These are phyloP conservation scores for Gavialis gangeticus DNA, from an alignment of 2,113 vertebrate genomes.

Conservation along the genomic window DNA sequence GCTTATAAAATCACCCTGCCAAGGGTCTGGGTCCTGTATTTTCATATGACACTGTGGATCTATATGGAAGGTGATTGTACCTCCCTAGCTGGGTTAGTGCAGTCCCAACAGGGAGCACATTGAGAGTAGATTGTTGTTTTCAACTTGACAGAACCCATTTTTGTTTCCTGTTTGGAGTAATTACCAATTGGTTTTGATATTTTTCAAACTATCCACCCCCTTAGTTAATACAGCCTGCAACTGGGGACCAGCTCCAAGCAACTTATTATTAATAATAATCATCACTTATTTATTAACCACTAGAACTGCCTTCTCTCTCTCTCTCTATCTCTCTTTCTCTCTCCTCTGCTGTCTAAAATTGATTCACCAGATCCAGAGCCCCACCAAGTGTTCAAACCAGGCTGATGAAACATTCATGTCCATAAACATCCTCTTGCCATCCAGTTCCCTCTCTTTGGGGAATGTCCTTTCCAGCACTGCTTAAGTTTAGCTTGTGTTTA, in stretches of 20 bases:
- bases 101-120: neutral
- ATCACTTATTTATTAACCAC: neutral
- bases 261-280: neutral
- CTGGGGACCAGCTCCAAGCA: neutral
- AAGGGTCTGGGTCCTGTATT: too few species aligned
- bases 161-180: neutral
- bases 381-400: too few species aligned
- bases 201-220: neutral
- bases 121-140: neutral
- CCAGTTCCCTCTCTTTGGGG: too few species aligned
- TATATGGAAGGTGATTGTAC: neutral
- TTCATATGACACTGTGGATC: too few species aligned
- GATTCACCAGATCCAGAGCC: too few species aligned
- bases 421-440: too few species aligned
- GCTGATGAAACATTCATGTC: too few species aligned
- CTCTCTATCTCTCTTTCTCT: neutral
- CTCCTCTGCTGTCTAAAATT: too few species aligned
- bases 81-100: neutral
- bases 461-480: too few species aligned
- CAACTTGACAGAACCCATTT: rapidly evolving
- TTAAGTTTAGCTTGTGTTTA: neutral
- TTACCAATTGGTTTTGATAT: neutral
- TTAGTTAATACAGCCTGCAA: neutral
- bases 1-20: too few species aligned
- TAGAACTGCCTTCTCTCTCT: neutral